These are phyloP conservation scores for Saccopteryx bilineata DNA, from an alignment of 2,113 vertebrate genomes.

Conservation along the genomic window DNA sequence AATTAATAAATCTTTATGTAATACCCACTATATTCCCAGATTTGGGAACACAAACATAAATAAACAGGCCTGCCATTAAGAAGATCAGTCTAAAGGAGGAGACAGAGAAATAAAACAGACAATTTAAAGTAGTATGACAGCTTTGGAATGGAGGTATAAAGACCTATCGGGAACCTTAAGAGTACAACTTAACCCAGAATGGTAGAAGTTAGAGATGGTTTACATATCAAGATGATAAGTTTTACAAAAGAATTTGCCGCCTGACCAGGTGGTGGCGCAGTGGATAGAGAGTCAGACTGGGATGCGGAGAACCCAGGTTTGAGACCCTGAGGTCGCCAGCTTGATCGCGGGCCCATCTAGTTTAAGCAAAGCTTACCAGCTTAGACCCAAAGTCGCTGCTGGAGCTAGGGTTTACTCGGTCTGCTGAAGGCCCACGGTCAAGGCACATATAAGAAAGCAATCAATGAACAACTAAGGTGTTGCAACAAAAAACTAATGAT, in stretches of 20 bases:
- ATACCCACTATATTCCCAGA: neutral
- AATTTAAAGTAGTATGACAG: neutral
- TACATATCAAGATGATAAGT: neutral
- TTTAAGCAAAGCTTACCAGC: no score
- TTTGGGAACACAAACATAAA: slow-evolving; percentile 63
- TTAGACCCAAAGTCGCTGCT: no score
- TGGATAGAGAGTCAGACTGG: no score
- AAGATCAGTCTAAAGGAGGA: slow-evolving; percentile 16
- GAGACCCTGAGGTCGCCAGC: no score
- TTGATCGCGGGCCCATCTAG: no score
- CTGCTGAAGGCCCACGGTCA: no score
- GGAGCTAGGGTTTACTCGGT: no score
- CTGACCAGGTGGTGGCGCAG: no score
- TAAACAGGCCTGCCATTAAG: slow-evolving; percentile 58
- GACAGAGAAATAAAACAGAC: slow-evolving; percentile 12
- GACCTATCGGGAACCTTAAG: neutral
- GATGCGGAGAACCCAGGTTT: no score
- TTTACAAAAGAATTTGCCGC: neutral
- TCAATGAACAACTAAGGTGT: no score
- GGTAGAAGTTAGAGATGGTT: neutral
- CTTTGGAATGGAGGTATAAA: neutral
- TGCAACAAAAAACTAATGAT: no score
- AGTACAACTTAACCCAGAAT: neutral
- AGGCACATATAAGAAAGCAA: no score
- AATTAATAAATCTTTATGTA: slow-evolving; percentile 59